phyloP scores from a whole-genome alignment of 1,140 invertebrate species.

The Aphis craccivora region DNA sequence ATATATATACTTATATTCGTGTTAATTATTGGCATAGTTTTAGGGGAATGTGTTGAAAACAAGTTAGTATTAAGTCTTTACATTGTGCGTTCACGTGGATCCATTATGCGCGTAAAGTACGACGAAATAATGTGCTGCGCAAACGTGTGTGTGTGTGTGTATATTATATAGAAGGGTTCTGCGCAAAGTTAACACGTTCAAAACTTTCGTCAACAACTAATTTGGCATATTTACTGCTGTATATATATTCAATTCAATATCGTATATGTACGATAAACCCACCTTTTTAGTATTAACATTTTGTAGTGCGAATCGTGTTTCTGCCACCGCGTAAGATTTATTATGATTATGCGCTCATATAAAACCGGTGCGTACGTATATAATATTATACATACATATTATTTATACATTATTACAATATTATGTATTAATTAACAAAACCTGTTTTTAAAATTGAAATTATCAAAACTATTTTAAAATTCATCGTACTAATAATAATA shows the following conservation, averaged over 20 bases:
- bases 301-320: background rate
- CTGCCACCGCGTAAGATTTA: background rate
- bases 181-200: background rate
- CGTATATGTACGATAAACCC: background rate
- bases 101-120: background rate
- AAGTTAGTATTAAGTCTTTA: slow-evolving; percentile 3
- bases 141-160: background rate
- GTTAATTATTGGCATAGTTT: slow-evolving; percentile 25
- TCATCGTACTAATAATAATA: slow-evolving; percentile 15
- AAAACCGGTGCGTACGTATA: background rate
- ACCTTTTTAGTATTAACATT: background rate
- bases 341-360: background rate
- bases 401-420: background rate
- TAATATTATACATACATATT: background rate
- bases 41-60: background rate
- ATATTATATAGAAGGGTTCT: background rate
- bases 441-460: slow-evolving; percentile 25
- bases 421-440: slow-evolving; percentile 33
- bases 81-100: background rate
- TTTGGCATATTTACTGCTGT: background rate
- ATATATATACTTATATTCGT: background rate
- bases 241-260: background rate
- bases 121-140: background rate
- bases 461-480: background rate
- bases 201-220: slow-evolving; percentile 14